phyloP scores from a whole-genome alignment of 2,888 invertebrate genomes.

The Drosophila glabriapex region DNA sequence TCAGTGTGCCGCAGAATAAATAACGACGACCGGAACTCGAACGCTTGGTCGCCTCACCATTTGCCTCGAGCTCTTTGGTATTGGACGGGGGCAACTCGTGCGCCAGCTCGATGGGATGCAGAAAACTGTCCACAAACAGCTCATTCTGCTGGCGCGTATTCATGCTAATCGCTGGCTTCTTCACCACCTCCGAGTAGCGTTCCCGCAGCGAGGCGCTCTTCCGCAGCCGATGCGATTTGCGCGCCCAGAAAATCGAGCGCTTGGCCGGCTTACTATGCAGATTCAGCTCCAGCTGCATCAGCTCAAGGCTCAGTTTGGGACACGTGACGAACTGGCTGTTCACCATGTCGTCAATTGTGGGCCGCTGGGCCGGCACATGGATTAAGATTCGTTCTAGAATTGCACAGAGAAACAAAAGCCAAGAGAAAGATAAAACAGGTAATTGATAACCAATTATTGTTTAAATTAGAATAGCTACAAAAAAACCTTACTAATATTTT shows the following conservation, averaged over 20 bases:
- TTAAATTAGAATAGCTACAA: background rate
- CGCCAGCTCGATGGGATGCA: constrained; percentile 84
- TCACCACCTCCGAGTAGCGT: constrained; percentile 83
- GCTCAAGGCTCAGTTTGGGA: constrained; percentile 83
- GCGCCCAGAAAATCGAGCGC: constrained; percentile 84
- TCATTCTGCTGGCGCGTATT: constrained; percentile 85
- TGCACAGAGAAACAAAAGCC: background rate
- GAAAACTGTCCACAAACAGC: constrained; percentile 83
- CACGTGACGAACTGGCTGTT: constrained; percentile 87
- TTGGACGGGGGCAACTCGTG: constrained; percentile 19
- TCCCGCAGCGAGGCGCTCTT: constrained; percentile 84
- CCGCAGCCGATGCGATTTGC: constrained; percentile 83
- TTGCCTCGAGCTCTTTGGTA: constrained; percentile 59
- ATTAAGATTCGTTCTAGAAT: constrained; percentile 86
- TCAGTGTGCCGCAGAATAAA: constrained; percentile 83
- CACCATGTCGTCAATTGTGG: constrained; percentile 86
- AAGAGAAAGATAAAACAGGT: background rate
- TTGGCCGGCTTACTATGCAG: constrained; percentile 82
- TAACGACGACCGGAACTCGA: constrained; percentile 73
- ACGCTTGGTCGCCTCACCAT: constrained; percentile 67
- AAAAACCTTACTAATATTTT: too few relatives aligned
- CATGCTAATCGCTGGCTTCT: constrained; percentile 84
- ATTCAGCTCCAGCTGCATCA: constrained; percentile 84
- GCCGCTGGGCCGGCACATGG: constrained; percentile 86
- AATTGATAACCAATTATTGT: background rate